Evolutionary conservation across 2,113 vertebrate species (phyloP).

Genomic region (Aix galericulata): DNA sequence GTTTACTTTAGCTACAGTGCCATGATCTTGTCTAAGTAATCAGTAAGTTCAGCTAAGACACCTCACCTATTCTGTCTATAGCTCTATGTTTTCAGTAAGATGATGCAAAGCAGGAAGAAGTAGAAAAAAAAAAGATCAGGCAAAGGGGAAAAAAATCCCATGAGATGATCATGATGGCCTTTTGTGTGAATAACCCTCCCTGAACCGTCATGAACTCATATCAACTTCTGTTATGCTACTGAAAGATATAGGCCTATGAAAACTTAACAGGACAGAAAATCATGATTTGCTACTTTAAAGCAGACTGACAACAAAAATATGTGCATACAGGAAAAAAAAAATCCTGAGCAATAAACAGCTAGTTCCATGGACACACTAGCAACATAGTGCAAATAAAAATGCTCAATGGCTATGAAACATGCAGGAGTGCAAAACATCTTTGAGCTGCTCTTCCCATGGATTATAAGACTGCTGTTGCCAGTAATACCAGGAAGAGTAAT

Average conservation of each 20-base stretch:
- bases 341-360: not conserved
- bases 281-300: not conserved
- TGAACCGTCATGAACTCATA: not conserved
- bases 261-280: not conserved
- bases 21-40: conserved; percentile 2
- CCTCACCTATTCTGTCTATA: not conserved
- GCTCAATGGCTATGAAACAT: not conserved
- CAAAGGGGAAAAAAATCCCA: not conserved
- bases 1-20: conserved; percentile 25
- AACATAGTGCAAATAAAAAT: not conserved
- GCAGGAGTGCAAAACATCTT: not conserved
- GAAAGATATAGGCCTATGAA: not conserved
- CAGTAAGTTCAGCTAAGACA: not conserved
- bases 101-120: not conserved
- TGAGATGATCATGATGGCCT: not conserved
- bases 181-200: not conserved
- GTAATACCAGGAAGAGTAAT: not conserved
- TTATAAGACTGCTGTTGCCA: not conserved
- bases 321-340: not conserved
- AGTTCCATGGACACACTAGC: not conserved
- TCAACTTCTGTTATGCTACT: not conserved
- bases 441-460: not conserved
- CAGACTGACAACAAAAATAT: not conserved
- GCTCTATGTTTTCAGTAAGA: not conserved
- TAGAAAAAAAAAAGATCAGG: not conserved